phyloP scores from a whole-genome alignment of 2,888 invertebrate genomes.

The Brenthis daphne region DNA sequence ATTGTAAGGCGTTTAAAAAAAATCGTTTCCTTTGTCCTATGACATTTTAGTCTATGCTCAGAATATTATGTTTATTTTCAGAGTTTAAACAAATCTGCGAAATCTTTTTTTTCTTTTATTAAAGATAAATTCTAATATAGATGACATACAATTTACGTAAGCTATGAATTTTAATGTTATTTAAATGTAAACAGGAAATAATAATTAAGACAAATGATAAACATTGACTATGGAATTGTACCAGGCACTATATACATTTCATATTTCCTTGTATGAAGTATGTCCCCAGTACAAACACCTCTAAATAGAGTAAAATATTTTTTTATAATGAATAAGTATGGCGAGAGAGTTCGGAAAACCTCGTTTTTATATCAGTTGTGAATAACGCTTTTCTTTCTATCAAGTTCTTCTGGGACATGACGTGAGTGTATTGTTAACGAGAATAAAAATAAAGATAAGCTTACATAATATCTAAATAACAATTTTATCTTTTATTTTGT shows the following conservation, averaged over 20 bases:
- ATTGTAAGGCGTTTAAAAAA: background rate
- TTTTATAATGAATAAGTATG: too few relatives aligned
- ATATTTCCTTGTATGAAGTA: conserved; percentile 5
- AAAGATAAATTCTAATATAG: too few relatives aligned
- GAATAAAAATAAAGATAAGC: conserved; percentile 1
- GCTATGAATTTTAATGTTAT: background rate
- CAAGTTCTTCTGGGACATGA: too few relatives aligned
- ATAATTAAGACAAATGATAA: background rate
- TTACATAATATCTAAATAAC: background rate
- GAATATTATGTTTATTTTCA: too few relatives aligned
- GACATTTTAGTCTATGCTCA: too few relatives aligned
- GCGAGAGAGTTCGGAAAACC: too few relatives aligned
- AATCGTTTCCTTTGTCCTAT: background rate
- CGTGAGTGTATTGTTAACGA: background rate
- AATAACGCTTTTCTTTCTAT: too few relatives aligned
- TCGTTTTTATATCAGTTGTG: too few relatives aligned
- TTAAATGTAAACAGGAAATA: conserved; percentile 11
- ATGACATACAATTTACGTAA: too few relatives aligned
- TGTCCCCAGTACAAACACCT: background rate
- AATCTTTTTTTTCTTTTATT: too few relatives aligned
- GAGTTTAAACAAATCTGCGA: too few relatives aligned
- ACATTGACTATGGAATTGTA: conserved; percentile 5
- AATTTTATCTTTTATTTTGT: background rate
- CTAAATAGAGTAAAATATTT: background rate
- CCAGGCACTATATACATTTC: background rate